phyloP scores from a whole-genome alignment of 1,140 invertebrate species.

The Thaumetopoea pityocampa region DNA sequence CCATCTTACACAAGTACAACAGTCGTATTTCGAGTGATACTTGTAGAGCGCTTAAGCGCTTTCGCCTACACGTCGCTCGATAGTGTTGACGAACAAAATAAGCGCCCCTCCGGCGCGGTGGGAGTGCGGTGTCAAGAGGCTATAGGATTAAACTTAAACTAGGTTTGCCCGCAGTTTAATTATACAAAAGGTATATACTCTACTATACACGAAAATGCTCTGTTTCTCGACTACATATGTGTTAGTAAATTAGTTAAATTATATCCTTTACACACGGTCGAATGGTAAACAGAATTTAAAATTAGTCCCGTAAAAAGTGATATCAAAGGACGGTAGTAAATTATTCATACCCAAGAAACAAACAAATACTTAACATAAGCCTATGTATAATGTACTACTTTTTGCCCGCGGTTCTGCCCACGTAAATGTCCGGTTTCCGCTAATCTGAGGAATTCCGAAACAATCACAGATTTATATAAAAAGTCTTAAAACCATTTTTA shows the following conservation, averaged over 20 bases:
- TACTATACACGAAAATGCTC: constrained; percentile 55
- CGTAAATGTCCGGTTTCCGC: no score
- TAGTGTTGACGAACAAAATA: constrained; percentile 74
- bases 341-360: constrained; percentile 35
- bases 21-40: constrained; percentile 55
- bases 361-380: constrained; percentile 21
- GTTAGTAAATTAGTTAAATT: constrained; percentile 67
- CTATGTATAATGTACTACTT: no score
- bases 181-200: constrained; percentile 71
- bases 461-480: no score
- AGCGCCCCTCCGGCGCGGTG: constrained; percentile 58
- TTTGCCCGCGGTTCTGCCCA: no score
- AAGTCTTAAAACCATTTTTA: no score
- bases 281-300: constrained; percentile 58
- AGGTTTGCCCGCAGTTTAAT: constrained; percentile 72
- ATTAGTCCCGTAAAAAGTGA: constrained; percentile 49
- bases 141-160: constrained; percentile 75
- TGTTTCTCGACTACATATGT: constrained; percentile 56
- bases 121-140: constrained; percentile 72
- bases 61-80: constrained; percentile 65
- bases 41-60: constrained; percentile 47
- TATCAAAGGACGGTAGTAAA: constrained; percentile 40
- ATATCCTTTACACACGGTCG: constrained; percentile 51
- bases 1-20: constrained; percentile 37
- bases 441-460: no score